These are phyloP conservation scores for Aplysia californica DNA, from an alignment of 1,140 invertebrate species.

Conservation along the genomic window DNA sequence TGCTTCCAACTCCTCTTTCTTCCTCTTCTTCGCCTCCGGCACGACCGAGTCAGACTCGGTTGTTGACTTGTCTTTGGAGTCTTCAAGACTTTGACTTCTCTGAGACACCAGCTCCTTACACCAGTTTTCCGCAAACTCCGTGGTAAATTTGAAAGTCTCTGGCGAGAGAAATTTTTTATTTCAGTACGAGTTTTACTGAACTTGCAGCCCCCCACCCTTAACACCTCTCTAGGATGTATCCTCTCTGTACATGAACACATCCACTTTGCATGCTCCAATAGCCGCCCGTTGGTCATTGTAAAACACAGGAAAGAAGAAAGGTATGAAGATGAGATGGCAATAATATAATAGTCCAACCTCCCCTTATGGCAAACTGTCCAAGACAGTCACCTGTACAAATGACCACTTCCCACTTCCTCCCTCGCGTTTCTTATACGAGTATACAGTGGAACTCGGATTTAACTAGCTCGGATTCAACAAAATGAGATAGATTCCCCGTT, in stretches of 20 bases:
- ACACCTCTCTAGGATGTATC: not conserved
- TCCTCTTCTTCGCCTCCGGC: not conserved
- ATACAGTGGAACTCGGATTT: too few species aligned
- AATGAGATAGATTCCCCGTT: too few species aligned
- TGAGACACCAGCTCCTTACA: slow-evolving; percentile 1
- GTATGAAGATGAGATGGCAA: not conserved
- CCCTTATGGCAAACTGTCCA: too few species aligned
- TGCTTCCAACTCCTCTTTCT: not conserved
- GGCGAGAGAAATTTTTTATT: not conserved
- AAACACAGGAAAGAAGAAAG: not conserved
- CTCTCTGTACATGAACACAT: not conserved
- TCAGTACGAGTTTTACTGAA: too few species aligned
- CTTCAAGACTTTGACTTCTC: not conserved
- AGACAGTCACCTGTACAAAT: too few species aligned
- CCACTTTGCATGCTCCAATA: not conserved
- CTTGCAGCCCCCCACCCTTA: not conserved
- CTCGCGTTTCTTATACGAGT: too few species aligned
- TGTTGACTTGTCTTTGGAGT: not conserved
- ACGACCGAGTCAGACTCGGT: too few species aligned
- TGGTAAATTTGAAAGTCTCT: slow-evolving; percentile 12
- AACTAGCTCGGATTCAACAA: too few species aligned
- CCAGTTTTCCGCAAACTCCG: slow-evolving; percentile 2
- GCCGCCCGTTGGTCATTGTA: not conserved
- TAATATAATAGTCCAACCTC: too few species aligned
- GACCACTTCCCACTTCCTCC: too few species aligned